Evolutionary conservation across 2,797 vertebrate species (phyloP), one percentile per base, ranked within the genome.

Genomic region (Rousettus madagascariensis): DNA sequence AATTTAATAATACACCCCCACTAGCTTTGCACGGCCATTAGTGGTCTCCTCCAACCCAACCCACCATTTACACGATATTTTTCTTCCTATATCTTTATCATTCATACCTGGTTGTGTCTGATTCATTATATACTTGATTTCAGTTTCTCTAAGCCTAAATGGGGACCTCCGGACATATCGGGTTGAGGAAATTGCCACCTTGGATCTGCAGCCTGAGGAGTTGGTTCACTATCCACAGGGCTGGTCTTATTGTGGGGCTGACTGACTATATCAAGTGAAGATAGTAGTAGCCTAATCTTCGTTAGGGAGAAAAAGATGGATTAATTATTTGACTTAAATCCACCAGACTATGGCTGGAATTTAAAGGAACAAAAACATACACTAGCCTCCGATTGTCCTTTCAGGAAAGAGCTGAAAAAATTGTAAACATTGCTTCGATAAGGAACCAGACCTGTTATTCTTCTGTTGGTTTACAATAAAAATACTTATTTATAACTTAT

Each of bases 281-380:
- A 96, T 33, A 95, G 68, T 33, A 95, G 68, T 72, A 55, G 57
- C 33, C 86, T 78, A 63, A 97, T 97, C 86, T 96, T 98, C 96
- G 83, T 33, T 63, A 86, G 55, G 19, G 4, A 30, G 10, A 1
- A 8, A 26, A 36, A 49, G 65, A 83, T 43, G 22, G 19, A 89
- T 86, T 96, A 72, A 65, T 96, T 80, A 59, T 4, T 53, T 97
- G 90, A n/a, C 95, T 95, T 0, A 0, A 75, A 59, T 93, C 83
- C 83, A 86, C 46, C 96, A 87, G 63, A 94, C 51, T 61, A 95
- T 94, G 46, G 94, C 72, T 92, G 69, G 38, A 28, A 95, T 93
- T 90, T 85, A 97, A 97, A 94, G 61, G 91, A 97, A 86, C 74
- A 80, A 97, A 96, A 66, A 85, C 51, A 95, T 96, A 26, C 72